Conservation (phyloP, 2,113 vertebrate genomes). For the Leiothrix lutea region DNA sequence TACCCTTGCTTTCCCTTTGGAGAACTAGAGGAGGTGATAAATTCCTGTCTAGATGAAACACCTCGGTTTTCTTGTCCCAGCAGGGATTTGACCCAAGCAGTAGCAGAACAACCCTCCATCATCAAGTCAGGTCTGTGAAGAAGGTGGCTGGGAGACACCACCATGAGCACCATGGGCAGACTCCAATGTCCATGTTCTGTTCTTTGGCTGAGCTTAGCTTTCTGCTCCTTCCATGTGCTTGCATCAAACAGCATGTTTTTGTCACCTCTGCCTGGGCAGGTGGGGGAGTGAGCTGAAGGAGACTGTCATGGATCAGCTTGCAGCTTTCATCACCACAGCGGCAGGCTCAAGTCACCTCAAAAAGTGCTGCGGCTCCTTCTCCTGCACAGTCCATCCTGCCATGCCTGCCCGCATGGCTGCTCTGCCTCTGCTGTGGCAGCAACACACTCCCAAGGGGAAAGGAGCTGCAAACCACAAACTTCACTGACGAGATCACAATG, state of each 20-base stretch:
- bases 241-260: rapidly evolving
- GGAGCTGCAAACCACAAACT: not conserved
- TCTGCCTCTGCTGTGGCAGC: not conserved
- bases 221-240: rapidly evolving
- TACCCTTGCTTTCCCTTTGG: not conserved
- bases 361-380: not conserved
- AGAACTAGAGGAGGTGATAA: not conserved
- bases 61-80: not conserved
- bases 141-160: not conserved
- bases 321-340: not conserved
- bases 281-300: not conserved
- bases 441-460: rapidly evolving
- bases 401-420: rapidly evolving
- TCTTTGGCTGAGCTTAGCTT: not conserved
- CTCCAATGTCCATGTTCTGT: rapidly evolving
- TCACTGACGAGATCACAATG: not conserved
- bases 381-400: rapidly evolving
- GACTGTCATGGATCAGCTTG: not conserved
- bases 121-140: not conserved
- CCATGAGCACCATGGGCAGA: not conserved
- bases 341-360: not conserved
- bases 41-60: not conserved
- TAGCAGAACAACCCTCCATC: not conserved
- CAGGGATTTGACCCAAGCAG: not conserved
- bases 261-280: not conserved